phyloP scores from a whole-genome alignment of 1,140 invertebrate species.

The Babylonia areolata region DNA sequence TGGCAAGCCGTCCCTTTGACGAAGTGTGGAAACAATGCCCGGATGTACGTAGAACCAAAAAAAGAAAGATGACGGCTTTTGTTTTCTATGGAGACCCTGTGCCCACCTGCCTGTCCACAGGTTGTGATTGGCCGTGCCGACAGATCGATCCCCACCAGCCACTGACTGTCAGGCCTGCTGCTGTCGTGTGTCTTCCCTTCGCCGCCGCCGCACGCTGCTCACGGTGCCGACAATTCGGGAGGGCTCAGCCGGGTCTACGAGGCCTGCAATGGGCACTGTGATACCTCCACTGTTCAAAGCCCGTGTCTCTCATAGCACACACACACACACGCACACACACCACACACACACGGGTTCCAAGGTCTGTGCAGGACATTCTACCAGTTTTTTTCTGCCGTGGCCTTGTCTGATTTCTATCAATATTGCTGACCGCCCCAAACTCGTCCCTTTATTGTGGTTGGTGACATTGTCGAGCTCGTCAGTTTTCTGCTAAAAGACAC shows the following conservation, averaged over 20 bases:
- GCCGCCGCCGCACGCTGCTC: not conserved
- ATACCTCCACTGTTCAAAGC: not conserved
- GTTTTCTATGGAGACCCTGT: conserved; percentile 26
- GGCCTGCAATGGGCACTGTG: not conserved
- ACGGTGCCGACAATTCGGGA: too few species aligned
- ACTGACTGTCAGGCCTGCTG: conserved; percentile 17
- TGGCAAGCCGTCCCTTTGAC: conserved; percentile 33
- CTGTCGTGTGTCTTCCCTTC: not conserved
- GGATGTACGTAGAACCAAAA: too few species aligned
- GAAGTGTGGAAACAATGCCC: conserved; percentile 40
- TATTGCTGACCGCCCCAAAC: too few species aligned
- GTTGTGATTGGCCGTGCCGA: conserved; percentile 32
- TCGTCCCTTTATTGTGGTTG: too few species aligned
- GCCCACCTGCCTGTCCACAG: conserved; percentile 29
- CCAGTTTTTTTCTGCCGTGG: too few species aligned
- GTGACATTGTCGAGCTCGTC: too few species aligned
- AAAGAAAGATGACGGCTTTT: conserved; percentile 36
- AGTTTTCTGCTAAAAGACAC: too few species aligned
- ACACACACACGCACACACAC: not conserved
- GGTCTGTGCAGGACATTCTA: too few species aligned
- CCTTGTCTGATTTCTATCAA: too few species aligned
- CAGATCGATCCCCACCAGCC: conserved; percentile 27
- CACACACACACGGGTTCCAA: not conserved
- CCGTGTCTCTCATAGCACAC: not conserved
- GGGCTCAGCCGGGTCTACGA: too few species aligned